These are phyloP conservation scores for Plagodis dolabraria DNA, from an alignment of 2,888 invertebrate species.

Conservation along the genomic window DNA sequence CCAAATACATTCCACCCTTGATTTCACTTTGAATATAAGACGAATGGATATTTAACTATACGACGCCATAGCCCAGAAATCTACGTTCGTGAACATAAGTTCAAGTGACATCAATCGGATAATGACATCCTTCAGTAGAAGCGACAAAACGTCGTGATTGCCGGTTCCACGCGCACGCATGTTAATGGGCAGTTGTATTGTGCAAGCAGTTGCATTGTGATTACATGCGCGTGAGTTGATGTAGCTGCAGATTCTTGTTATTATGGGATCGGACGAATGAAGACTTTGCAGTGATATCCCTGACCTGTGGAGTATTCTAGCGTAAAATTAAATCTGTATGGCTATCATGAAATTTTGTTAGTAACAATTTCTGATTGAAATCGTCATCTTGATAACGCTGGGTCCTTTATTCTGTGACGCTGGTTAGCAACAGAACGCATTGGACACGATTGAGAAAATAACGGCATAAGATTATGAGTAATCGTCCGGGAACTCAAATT, in stretches of 20 bases:
- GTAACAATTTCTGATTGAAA: no score
- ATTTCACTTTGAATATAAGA: background rate
- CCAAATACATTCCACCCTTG: no score
- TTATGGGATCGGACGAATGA: background rate
- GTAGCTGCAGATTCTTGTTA: background rate
- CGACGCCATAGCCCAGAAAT: no score
- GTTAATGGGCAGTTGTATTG: conserved; percentile 21
- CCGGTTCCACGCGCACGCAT: conserved; percentile 21
- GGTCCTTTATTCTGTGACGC: no score
- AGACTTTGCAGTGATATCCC: background rate
- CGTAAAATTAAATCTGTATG: no score
- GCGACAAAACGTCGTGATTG: conserved; percentile 15
- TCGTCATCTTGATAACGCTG: no score
- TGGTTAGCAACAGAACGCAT: no score
- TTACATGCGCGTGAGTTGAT: background rate
- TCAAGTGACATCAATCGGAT: conserved; percentile 7
- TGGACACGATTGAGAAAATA: no score
- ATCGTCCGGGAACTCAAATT: no score
- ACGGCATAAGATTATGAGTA: no score
- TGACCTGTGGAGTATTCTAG: background rate
- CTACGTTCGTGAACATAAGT: background rate
- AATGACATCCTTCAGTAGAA: conserved; percentile 21
- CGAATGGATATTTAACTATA: background rate
- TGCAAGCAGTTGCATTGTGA: conserved; percentile 7
- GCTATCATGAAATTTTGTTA: no score